Evolutionary conservation across 2,888 invertebrate genomes (phyloP).

Genomic region (Agrochola macilenta): DNA sequence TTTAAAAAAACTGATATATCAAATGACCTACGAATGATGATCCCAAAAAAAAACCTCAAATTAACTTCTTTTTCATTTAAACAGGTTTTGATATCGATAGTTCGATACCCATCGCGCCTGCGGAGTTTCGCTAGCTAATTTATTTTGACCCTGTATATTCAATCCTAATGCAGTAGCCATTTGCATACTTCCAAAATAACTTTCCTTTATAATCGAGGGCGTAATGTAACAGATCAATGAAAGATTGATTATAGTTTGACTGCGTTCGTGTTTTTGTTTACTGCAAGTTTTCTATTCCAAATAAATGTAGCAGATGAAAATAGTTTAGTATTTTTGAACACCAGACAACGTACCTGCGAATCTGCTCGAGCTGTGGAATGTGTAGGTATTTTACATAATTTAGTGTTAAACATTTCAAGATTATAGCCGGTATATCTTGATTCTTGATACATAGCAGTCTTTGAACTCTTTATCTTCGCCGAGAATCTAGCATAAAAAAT

Average conservation of each 20-base stretch:
- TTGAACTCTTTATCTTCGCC: constrained; percentile 55
- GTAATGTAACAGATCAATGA: constrained; percentile 34
- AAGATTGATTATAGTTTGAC: constrained; percentile 39
- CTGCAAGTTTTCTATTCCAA: constrained; percentile 41
- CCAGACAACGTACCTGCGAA: constrained; percentile 44
- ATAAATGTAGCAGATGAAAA: constrained; percentile 53
- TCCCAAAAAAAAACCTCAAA: too few relatives aligned
- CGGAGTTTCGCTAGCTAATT: too few relatives aligned
- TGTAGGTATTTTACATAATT: constrained; percentile 55
- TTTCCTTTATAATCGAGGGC: constrained; percentile 16
- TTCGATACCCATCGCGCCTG: too few relatives aligned
- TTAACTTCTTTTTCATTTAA: too few relatives aligned
- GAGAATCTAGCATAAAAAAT: constrained; percentile 18
- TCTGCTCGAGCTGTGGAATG: constrained; percentile 45
- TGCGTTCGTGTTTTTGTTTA: constrained; percentile 40
- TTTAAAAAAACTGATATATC: too few relatives aligned
- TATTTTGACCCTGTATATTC: background rate
- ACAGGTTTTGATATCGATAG: too few relatives aligned
- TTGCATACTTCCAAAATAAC: constrained; percentile 24
- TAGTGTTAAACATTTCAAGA: constrained; percentile 54
- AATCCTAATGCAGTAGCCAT: background rate
- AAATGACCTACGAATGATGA: too few relatives aligned
- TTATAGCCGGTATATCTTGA: constrained; percentile 31
- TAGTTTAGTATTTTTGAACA: constrained; percentile 58
- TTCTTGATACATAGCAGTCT: constrained; percentile 51